Base-by-base conservation (phyloP, 2,797 vertebrate genomes). In the Spea hammondii region DNA sequence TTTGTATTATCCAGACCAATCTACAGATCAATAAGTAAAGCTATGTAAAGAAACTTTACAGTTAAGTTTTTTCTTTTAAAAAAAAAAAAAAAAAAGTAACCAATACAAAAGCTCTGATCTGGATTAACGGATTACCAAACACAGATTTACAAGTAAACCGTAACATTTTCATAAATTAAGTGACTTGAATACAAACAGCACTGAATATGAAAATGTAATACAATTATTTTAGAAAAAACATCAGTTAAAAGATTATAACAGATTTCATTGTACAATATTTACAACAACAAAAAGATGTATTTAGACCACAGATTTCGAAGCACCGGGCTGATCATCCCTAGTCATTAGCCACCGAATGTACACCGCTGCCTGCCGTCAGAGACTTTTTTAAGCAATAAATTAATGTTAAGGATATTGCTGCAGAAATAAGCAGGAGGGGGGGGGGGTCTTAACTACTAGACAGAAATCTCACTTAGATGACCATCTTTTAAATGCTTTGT, bases 1-100 rank as follows among this genome's bases (percentile, higher is more conserved):
- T 83, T 65, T 75, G 79, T 13, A 65, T 60, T 68, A 10, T 74
- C 75, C 74, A 83, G 84, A 76, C 82, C 46, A 62, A 50, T 65
- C 12, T 11, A 32, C 60, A 73, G 5, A 55, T 11, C 55, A 69
- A 8, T 14, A 70, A 44, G 44, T 14, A 72, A 4, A 48, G 54
- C 2, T 32, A 8, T 12, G 8, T 67, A 4, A 74, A 46, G 54
- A 74, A 60, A 17, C 17, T 17, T 17, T 17, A 17, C 17, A 17
- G 17, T 1, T 17, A 17, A 17, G 4, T 75, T 49, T 79, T 59
- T 54, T 70, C 78, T 65, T 65, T 54, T 59, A 53, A 17, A 14
- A 69, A 64, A n/a, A 78, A 65, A 67, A 53, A 17, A 14, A 69
- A 64, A n/a, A 78, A 65, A 54, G 12, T 49, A 65, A 46, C 8